Percentiles rank a stretch among this genome's conserved stretches.
phyloP scores from a whole-genome alignment of 2,113 vertebrate genomes.

The Malurus cyaneus region DNA sequence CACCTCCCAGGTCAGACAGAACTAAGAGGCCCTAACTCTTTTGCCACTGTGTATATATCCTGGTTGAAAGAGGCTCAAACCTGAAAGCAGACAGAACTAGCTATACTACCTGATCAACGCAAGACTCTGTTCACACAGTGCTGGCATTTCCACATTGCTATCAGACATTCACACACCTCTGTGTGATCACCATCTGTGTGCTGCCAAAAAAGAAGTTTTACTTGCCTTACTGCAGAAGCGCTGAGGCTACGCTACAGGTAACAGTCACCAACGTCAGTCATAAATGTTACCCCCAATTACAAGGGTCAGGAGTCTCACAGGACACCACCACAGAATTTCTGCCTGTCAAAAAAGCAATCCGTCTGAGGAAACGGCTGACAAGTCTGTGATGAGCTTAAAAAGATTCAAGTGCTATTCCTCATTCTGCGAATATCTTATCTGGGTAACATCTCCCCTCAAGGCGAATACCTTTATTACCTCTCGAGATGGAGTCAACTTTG shows the following conservation, averaged over 20 bases:
- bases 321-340: neutral
- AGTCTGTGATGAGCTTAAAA: neutral
- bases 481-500: neutral
- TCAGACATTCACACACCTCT: neutral
- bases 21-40: neutral
- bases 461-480: neutral
- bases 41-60: fast-evolving
- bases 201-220: neutral
- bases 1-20: neutral
- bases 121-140: neutral
- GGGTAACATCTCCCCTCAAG: neutral
- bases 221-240: neutral
- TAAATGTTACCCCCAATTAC: neutral
- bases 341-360: neutral
- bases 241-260: neutral
- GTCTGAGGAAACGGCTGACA: neutral
- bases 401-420: neutral
- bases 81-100: neutral
- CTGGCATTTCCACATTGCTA: neutral
- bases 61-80: neutral
- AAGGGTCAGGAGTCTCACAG: neutral
- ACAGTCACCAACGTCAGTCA: neutral
- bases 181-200: neutral
- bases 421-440: neutral
- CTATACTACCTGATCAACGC: neutral